Evolutionary conservation across 1,140 invertebrate species (phyloP).

Genomic region (Heliothis virescens): DNA sequence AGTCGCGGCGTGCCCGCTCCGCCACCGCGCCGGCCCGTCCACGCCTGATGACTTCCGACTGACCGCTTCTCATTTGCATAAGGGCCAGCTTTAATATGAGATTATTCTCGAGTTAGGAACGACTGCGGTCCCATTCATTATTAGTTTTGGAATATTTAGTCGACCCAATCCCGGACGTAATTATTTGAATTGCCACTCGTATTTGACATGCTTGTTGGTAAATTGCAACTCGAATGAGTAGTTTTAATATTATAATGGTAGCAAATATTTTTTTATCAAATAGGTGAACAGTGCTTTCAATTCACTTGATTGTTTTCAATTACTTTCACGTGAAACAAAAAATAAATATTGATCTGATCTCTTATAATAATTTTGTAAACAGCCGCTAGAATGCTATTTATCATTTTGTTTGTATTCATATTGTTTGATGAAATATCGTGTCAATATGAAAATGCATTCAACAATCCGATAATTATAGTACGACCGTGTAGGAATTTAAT

Average conservation of each 20-base stretch:
- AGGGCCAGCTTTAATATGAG: slow-evolving; percentile 81
- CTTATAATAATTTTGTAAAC: not conserved
- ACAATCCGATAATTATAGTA: not conserved
- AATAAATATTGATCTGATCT: slow-evolving; percentile 1
- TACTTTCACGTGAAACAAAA: not conserved
- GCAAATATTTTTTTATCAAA: slow-evolving; percentile 5
- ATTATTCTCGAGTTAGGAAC: slow-evolving; percentile 78
- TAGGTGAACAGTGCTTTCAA: not conserved
- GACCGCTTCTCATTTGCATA: slow-evolving; percentile 83
- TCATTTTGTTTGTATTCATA: not conserved
- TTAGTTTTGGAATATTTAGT: slow-evolving; percentile 80
- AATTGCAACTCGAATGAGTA: slow-evolving; percentile 48
- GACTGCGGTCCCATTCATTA: slow-evolving; percentile 72
- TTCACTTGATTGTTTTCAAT: not conserved
- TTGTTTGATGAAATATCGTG: not conserved
- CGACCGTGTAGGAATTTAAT: slow-evolving; percentile 52
- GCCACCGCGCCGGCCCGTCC: slow-evolving; percentile 48
- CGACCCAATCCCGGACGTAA: slow-evolving; percentile 62
- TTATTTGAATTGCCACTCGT: slow-evolving; percentile 63
- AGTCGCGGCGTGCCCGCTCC: slow-evolving; percentile 32
- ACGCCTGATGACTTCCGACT: slow-evolving; percentile 82
- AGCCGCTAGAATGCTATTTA: too few species aligned
- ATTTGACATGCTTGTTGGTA: slow-evolving; percentile 55
- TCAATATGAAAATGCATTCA: not conserved
- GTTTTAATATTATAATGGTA: slow-evolving; percentile 21